Conservation (phyloP, 2,113 vertebrate genomes). For the Grammomys dolichurus region DNA sequence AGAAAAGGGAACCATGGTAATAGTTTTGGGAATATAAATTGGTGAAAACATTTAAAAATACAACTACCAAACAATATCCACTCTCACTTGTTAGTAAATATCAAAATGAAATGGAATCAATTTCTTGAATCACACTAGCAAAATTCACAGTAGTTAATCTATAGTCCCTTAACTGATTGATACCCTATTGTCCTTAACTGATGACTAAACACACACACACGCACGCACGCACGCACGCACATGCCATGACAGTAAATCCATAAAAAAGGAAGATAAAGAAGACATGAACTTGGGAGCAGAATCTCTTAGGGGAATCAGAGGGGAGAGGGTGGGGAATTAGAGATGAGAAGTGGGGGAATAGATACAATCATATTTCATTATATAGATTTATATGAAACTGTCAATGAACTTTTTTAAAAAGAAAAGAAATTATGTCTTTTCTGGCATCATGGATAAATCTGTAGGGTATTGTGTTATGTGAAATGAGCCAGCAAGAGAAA, state of each 20-base stretch:
- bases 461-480: neutral
- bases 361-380: neutral
- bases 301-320: neutral
- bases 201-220: neutral
- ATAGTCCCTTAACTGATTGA: neutral
- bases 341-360: neutral
- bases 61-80: neutral
- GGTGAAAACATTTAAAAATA: neutral
- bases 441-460: neutral
- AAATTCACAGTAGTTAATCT: neutral
- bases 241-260: neutral
- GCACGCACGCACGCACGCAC: neutral
- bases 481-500: conserved; percentile 5
- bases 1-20: neutral
- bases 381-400: neutral
- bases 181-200: neutral
- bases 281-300: too few species aligned
- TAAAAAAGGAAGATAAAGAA: neutral
- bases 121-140: neutral
- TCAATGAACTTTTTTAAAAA: neutral
- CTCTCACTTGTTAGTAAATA: neutral
- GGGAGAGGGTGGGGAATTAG: too few species aligned
- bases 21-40: neutral
- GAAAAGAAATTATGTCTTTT: neutral
- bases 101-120: neutral